These are phyloP conservation scores for Vombatus ursinus DNA, from an alignment of 2,113 vertebrate species.

Conservation along the genomic window DNA sequence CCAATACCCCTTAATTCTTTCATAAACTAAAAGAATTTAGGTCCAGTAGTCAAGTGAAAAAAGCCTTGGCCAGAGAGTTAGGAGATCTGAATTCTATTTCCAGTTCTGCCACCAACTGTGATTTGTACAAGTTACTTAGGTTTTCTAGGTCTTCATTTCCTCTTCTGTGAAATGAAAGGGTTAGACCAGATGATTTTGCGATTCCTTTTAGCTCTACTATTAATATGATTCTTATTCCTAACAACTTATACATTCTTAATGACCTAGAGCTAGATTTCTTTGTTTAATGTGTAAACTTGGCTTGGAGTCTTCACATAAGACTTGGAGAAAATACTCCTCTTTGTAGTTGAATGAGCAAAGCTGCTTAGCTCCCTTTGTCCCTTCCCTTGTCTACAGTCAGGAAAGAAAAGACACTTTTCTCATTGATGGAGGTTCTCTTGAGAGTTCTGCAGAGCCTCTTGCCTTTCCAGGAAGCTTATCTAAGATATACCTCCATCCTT, in stretches of 20 bases:
- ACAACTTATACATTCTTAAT: not conserved
- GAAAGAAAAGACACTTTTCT: no score
- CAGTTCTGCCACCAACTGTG: slow-evolving; percentile 5
- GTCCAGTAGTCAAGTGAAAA: not conserved
- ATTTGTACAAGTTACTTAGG: not conserved
- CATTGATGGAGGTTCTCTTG: no score
- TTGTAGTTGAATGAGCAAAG: not conserved
- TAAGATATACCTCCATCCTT: not conserved
- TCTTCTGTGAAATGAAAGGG: not conserved
- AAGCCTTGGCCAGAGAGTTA: not conserved
- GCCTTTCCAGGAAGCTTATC: not conserved
- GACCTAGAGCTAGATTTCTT: not conserved
- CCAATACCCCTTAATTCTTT: slow-evolving; percentile 21
- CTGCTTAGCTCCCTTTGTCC: not conserved
- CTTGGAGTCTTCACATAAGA: not conserved
- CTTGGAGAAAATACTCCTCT: not conserved
- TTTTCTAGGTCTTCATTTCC: not conserved
- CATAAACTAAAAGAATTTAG: not conserved
- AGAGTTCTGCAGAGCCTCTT: not conserved
- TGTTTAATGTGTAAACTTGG: not conserved
- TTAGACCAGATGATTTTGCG: not conserved
- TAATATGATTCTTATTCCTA: not conserved
- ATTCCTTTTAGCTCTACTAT: not conserved
- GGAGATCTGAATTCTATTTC: not conserved
- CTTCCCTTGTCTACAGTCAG: not conserved